These are phyloP conservation scores for Oceanites oceanicus DNA, from an alignment of 2,113 vertebrate species.

Conservation along the genomic window DNA sequence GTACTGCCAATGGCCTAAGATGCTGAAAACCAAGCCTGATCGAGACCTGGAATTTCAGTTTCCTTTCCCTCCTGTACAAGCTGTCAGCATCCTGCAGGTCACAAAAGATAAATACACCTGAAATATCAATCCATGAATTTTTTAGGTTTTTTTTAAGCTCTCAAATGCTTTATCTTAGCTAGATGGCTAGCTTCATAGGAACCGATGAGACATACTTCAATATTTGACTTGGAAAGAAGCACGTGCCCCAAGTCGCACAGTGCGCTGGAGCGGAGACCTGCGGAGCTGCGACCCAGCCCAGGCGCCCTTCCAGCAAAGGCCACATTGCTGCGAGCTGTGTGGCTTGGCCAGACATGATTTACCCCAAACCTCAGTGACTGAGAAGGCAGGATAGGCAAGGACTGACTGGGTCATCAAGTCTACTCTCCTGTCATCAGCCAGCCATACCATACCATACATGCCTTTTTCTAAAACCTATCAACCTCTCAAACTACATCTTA, in stretches of 20 bases:
- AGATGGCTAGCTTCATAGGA: not conserved
- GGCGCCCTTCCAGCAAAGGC: not conserved
- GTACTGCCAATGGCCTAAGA: not conserved
- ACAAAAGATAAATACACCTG: not conserved
- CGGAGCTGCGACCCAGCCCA: not conserved
- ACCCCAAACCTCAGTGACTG: not conserved
- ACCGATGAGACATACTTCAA: not conserved
- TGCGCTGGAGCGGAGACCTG: rapidly evolving
- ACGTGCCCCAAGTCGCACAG: rapidly evolving
- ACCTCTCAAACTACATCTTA: not conserved
- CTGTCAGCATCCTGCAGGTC: not conserved
- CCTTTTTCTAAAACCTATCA: not conserved
- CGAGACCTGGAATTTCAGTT: not conserved
- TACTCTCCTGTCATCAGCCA: not conserved
- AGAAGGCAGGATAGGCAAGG: not conserved
- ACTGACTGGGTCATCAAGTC: not conserved
- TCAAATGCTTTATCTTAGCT: not conserved
- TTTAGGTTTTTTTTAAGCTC: not conserved
- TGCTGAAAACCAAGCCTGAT: not conserved
- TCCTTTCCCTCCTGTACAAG: not conserved
- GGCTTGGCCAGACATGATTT: not conserved
- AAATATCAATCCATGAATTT: not conserved
- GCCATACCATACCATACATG: too few relatives aligned
- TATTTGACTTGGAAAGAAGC: not conserved
- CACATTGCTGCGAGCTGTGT: rapidly evolving